Conservation (phyloP, 1,140 invertebrate genomes). For the Bombus polaris region DNA sequence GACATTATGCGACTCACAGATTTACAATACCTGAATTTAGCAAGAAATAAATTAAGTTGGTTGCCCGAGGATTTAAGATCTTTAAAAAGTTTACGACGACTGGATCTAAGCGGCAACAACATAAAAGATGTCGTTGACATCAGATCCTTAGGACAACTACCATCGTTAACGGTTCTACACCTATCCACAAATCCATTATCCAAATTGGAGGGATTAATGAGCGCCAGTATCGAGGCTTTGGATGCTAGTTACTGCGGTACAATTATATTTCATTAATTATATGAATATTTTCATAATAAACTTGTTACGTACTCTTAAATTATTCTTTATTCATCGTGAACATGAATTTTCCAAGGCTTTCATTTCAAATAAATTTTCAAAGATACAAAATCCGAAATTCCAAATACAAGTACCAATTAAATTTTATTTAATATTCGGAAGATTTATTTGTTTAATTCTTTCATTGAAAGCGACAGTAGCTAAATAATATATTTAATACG, state of each 20-base stretch:
- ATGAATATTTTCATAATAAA: background rate
- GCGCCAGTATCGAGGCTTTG: conserved; percentile 64
- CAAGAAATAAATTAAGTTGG: conserved; percentile 70
- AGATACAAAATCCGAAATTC: background rate
- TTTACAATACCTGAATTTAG: conserved; percentile 73
- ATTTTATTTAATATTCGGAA: background rate
- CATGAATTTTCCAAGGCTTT: background rate
- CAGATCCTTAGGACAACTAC: conserved; percentile 65
- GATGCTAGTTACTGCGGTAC: conserved; percentile 75
- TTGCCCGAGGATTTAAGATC: conserved; percentile 66
- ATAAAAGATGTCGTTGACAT: conserved; percentile 59
- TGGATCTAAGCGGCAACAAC: conserved; percentile 72
- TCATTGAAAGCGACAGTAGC: background rate
- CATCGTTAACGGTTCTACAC: conserved; percentile 66
- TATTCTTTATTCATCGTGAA: background rate
- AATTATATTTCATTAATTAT: conserved; percentile 20
- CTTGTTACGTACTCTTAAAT: background rate
- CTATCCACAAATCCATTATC: conserved; percentile 73
- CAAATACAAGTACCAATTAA: background rate
- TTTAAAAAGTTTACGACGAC: conserved; percentile 65
- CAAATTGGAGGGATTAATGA: conserved; percentile 68
- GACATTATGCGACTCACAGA: conserved; percentile 70
- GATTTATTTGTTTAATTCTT: background rate
- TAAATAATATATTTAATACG: background rate
- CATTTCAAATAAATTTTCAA: background rate